Conservation (phyloP, 2,797 vertebrate species). For the Siniperca scherzeri region DNA sequence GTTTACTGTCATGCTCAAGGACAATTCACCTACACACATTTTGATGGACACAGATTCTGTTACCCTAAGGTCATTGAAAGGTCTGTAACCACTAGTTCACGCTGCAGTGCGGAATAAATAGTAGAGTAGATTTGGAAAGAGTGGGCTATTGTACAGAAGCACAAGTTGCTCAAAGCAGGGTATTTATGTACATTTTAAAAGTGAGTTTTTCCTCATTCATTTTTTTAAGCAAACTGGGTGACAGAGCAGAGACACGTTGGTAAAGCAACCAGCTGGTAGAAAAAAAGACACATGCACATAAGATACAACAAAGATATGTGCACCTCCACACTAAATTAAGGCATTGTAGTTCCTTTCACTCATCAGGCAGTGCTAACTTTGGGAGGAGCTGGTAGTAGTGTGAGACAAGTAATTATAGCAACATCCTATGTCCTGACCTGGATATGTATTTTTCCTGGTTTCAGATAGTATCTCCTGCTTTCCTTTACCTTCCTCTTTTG, state of each 20-base stretch:
- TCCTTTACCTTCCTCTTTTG: slow-evolving; percentile 15
- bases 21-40: slow-evolving; percentile 12
- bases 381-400: slow-evolving; percentile 5
- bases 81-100: slow-evolving; percentile 8
- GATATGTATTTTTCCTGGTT: slow-evolving; percentile 25
- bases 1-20: slow-evolving; percentile 42
- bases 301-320: neutral
- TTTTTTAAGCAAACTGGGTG: neutral
- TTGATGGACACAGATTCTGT: slow-evolving; percentile 16
- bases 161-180: neutral
- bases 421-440: slow-evolving; percentile 47
- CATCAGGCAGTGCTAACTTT: slow-evolving; percentile 27
- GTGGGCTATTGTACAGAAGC: neutral
- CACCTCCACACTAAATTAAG: neutral
- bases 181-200: neutral
- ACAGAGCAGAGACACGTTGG: neutral
- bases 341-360: neutral
- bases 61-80: slow-evolving; percentile 22
- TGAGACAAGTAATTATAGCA: slow-evolving; percentile 67
- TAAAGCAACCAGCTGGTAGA: neutral
- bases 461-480: slow-evolving; percentile 22
- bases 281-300: neutral
- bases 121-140: neutral
- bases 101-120: slow-evolving; percentile 3
- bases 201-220: neutral